Conservation (phyloP, 2,797 vertebrate genomes). For the Alectoris magna region DNA sequence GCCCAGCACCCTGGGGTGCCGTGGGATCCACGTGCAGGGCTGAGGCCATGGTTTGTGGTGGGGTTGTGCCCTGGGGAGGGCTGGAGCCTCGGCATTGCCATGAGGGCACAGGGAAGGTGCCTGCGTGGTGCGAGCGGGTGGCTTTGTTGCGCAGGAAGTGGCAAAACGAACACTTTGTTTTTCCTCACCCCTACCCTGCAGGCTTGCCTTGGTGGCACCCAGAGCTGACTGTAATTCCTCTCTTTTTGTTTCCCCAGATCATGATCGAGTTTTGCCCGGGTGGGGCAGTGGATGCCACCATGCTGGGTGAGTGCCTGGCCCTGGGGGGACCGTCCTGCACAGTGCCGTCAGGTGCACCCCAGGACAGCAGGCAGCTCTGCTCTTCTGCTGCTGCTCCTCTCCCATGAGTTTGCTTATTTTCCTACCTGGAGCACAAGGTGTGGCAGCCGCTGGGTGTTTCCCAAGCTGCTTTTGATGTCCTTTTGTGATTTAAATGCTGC, state of each 20-base stretch:
- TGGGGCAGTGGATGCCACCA: constrained; percentile 94
- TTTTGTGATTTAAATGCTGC: constrained; percentile 3
- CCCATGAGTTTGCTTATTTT: not conserved
- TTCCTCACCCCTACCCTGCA: accelerated
- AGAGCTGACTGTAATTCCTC: not conserved
- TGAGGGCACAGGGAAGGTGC: not conserved
- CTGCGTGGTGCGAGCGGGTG: not conserved
- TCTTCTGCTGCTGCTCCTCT: not conserved
- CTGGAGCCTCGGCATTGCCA: accelerated
- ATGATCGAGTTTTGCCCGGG: constrained; percentile 99
- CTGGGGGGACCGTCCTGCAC: not conserved
- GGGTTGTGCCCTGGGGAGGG: not conserved
- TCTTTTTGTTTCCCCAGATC: constrained; percentile 83
- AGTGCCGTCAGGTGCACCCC: accelerated
- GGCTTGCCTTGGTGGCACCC: not conserved
- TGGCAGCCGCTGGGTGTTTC: not conserved
- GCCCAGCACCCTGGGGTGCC: not conserved
- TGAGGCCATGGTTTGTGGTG: accelerated
- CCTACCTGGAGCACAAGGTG: not conserved
- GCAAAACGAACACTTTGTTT: not conserved
- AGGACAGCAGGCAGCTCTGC: not conserved
- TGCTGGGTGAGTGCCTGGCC: constrained; percentile 87
- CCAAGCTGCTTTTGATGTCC: constrained; percentile 2
- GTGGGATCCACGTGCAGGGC: not conserved
- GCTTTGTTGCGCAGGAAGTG: accelerated